phyloP scores from a whole-genome alignment of 2,797 vertebrate genomes.

The Acanthis flammea region DNA sequence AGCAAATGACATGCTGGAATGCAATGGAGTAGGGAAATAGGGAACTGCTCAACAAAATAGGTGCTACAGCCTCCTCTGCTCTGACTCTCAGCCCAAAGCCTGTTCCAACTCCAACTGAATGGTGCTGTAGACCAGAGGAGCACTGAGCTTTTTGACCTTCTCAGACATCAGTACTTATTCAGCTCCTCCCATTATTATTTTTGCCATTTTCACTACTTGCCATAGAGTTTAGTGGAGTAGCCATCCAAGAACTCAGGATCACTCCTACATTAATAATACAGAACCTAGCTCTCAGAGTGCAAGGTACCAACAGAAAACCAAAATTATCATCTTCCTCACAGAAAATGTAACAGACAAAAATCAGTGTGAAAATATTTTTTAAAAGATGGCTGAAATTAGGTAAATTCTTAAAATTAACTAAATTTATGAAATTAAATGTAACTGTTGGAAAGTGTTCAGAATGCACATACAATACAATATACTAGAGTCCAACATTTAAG shows the following conservation, averaged over 20 bases:
- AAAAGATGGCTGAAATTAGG: neutral
- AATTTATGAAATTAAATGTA: neutral
- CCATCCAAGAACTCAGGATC: neutral
- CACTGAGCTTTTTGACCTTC: neutral
- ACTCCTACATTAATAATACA: neutral
- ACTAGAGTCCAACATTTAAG: neutral
- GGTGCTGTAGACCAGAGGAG: neutral
- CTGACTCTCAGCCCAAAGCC: neutral
- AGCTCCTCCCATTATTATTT: neutral
- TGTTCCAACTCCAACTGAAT: neutral
- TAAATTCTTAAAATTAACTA: neutral
- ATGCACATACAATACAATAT: neutral
- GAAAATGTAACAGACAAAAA: neutral
- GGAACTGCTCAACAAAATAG: neutral
- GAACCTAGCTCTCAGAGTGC: neutral
- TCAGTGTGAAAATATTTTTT: neutral
- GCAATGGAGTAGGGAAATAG: neutral
- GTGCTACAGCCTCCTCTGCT: neutral
- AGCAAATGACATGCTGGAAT: neutral
- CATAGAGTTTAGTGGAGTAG: neutral
- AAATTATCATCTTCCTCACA: neutral
- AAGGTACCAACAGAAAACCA: neutral
- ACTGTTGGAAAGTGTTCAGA: neutral
- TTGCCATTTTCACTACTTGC: neutral
- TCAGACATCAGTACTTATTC: neutral